Conservation (phyloP, 2,888 invertebrate species). For the Rapana venosa region DNA sequence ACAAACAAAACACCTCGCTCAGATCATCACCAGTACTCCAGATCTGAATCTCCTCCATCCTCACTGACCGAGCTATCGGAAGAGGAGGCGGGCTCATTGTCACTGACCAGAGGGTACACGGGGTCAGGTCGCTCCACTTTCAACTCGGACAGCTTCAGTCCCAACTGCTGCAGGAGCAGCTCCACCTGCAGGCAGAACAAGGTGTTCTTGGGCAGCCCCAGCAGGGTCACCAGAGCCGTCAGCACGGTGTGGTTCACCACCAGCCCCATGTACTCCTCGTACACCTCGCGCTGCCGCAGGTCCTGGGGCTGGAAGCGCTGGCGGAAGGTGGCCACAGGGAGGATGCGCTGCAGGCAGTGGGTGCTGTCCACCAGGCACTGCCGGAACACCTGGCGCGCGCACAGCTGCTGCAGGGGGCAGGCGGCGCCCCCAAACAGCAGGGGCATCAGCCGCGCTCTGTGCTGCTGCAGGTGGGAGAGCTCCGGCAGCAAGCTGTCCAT, state of each 20-base stretch:
- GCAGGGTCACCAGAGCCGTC: constrained; percentile 55
- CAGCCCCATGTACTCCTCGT: constrained; percentile 67
- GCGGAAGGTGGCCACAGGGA: constrained; percentile 59
- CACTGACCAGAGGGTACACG: neutral
- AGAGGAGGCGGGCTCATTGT: constrained; percentile 54
- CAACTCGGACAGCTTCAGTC: constrained; percentile 58
- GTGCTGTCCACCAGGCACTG: constrained; percentile 63
- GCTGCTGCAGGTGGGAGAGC: constrained; percentile 60
- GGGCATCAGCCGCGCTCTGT: constrained; percentile 58
- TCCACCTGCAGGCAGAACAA: constrained; percentile 69
- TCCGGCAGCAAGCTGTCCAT: constrained; percentile 66
- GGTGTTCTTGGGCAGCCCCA: constrained; percentile 61
- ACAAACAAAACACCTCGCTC: no score
- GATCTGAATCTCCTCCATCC: constrained; percentile 71
- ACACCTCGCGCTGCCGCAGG: constrained; percentile 56
- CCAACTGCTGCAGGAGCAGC: constrained; percentile 63
- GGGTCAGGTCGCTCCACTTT: constrained; percentile 34
- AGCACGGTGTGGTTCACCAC: constrained; percentile 65
- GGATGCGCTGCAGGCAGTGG: constrained; percentile 58
- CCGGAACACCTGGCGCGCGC: constrained; percentile 65
- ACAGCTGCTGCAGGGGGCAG: constrained; percentile 65
- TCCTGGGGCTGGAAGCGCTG: constrained; percentile 59
- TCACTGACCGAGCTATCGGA: constrained; percentile 50
- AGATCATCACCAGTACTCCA: constrained; percentile 71
- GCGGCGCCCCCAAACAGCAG: constrained; percentile 69